phyloP scores from a whole-genome alignment of 2,797 vertebrate genomes.

The Gymnopithys bicolor region DNA sequence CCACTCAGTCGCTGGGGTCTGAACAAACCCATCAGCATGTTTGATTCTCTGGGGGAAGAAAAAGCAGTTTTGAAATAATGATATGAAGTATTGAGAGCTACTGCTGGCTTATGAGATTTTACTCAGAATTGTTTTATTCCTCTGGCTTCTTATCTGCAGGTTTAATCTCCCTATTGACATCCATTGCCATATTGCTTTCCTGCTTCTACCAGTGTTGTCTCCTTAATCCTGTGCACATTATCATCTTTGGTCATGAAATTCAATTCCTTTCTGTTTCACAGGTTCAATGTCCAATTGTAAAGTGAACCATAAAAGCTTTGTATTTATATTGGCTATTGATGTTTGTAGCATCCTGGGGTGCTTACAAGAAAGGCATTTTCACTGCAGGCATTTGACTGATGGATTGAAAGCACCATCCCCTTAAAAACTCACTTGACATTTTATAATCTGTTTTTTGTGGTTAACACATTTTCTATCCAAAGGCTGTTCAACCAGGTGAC shows the following conservation, averaged over 20 bases:
- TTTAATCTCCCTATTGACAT: constrained; percentile 17
- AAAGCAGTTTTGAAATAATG: neutral
- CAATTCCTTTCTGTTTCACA: constrained; percentile 61
- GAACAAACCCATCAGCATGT: constrained; percentile 48
- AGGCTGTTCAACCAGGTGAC: constrained; percentile 28
- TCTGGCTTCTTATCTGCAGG: constrained; percentile 43
- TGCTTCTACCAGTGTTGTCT: neutral
- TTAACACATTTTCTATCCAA: constrained; percentile 52
- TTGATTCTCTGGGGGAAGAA: constrained; percentile 20
- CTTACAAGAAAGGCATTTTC: constrained; percentile 44
- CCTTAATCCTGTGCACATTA: constrained; percentile 41
- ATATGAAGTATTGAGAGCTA: constrained; percentile 41
- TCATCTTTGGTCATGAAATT: constrained; percentile 42
- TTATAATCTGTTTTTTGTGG: constrained; percentile 38
- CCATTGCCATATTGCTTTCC: neutral
- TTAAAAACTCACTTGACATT: constrained; percentile 19
- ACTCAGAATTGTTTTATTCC: constrained; percentile 4
- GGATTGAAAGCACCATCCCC: constrained; percentile 34
- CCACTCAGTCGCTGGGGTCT: constrained; percentile 36
- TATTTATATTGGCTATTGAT: constrained; percentile 54
- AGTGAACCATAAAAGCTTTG: constrained; percentile 57
- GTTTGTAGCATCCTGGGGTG: constrained; percentile 52
- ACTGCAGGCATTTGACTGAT: constrained; percentile 44
- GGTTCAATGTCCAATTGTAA: constrained; percentile 54
- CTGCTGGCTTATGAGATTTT: constrained; percentile 41